A percentile compares a stretch with the other conserved stretches of the same genome.
phyloP scores from a whole-genome alignment of 2,888 invertebrate genomes.

The Aspidiotus rigidus region DNA sequence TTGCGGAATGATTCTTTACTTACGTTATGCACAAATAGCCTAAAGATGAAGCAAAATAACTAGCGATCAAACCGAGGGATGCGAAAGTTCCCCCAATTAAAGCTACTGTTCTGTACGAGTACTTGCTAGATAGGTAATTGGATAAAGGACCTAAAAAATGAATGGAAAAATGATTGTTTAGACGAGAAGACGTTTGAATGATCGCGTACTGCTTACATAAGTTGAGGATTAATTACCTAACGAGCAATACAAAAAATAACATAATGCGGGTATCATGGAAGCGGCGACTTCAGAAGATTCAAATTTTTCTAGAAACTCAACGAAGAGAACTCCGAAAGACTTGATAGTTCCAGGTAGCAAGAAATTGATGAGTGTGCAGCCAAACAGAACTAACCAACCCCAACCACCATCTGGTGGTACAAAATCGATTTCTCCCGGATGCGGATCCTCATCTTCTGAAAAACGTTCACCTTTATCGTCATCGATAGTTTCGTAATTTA shows the following conservation, averaged over 20 bases:
- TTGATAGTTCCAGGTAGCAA: constrained; percentile 79
- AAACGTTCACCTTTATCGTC: not conserved
- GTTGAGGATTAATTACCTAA: constrained; percentile 52
- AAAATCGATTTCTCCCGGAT: constrained; percentile 26
- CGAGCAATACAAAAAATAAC: constrained; percentile 80
- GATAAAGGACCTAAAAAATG: constrained; percentile 65
- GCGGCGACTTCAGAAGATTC: constrained; percentile 62
- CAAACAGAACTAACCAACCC: constrained; percentile 64
- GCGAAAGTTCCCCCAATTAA: constrained; percentile 72
- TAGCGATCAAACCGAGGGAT: constrained; percentile 72
- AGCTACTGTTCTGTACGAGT: constrained; percentile 74
- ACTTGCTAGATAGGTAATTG: constrained; percentile 71
- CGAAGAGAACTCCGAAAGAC: constrained; percentile 75
- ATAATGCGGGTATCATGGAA: constrained; percentile 75
- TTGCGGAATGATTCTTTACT: constrained; percentile 39
- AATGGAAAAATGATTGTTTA: not conserved
- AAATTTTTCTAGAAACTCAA: constrained; percentile 72
- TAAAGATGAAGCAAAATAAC: constrained; percentile 71
- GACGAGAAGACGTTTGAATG: not conserved
- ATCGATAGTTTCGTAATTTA: not conserved
- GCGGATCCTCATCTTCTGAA: not conserved
- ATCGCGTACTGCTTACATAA: not conserved
- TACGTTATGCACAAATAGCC: constrained; percentile 69
- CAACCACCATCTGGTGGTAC: constrained; percentile 63
- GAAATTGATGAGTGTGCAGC: constrained; percentile 70